Evolutionary conservation across 2,888 invertebrate genomes (phyloP).

Genomic region (Diploptera punctata): DNA sequence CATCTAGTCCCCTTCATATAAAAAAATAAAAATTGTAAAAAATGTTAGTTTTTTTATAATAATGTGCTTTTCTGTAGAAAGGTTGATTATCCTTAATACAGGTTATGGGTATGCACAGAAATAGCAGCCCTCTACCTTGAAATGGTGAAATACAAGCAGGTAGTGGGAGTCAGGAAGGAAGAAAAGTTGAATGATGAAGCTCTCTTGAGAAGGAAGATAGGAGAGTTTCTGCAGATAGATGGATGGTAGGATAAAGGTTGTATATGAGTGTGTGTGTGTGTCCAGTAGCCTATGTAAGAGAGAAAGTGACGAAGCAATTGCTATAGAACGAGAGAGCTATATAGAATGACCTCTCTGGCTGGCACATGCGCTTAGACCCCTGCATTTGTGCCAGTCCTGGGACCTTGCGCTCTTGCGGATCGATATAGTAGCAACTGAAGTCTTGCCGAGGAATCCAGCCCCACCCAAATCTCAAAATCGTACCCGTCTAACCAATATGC

Average conservation of each 20-base stretch:
- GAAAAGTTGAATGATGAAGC: no score
- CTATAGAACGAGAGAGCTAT: not conserved
- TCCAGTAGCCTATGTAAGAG: no score
- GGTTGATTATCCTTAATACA: no score
- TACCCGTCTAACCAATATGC: no score
- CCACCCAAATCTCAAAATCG: constrained; percentile 13
- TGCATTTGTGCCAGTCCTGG: not conserved
- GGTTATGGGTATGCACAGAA: no score
- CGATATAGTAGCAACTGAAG: constrained; percentile 6
- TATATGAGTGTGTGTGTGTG: no score
- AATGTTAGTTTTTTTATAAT: no score
- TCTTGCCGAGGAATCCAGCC: not conserved
- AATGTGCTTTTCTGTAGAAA: no score
- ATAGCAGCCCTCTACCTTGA: not conserved
- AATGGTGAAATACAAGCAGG: not conserved
- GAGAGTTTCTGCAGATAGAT: not conserved
- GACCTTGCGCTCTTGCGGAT: not conserved
- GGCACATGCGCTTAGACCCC: not conserved
- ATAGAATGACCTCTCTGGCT: not conserved
- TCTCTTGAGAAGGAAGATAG: no score
- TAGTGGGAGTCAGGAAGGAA: no score
- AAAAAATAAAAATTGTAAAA: no score
- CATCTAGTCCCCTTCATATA: no score
- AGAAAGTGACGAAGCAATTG: not conserved
- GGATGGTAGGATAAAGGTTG: constrained; percentile 1